phyloP scores from a whole-genome alignment of 2,888 invertebrate species.

The Mimachlamys varia region DNA sequence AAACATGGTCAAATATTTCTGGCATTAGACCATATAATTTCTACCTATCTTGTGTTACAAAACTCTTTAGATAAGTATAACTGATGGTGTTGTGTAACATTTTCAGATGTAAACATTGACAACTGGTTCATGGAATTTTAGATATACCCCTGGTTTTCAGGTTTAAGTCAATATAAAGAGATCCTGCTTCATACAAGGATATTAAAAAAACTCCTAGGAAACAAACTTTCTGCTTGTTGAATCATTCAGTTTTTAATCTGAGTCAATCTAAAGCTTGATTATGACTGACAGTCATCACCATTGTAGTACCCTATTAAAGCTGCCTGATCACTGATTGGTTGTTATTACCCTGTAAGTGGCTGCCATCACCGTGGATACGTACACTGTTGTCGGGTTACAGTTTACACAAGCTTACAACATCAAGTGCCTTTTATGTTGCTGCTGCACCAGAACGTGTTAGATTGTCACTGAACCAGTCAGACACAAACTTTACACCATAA shows the following conservation, averaged over 20 bases:
- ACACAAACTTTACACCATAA: neutral
- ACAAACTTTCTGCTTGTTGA: too few species aligned
- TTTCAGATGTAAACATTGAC: too few species aligned
- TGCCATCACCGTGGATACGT: neutral
- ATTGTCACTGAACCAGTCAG: slow-evolving; percentile 11
- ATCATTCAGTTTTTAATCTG: neutral
- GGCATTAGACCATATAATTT: too few species aligned
- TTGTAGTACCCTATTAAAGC: neutral
- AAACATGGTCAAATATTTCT: too few species aligned
- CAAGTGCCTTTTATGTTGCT: neutral
- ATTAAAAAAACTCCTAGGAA: too few species aligned
- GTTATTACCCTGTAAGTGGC: neutral
- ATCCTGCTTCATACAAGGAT: too few species aligned
- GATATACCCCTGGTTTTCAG: too few species aligned
- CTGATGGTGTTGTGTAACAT: too few species aligned
- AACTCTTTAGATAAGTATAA: too few species aligned
- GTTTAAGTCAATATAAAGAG: too few species aligned
- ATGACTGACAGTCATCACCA: neutral
- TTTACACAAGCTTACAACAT: neutral
- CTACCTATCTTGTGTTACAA: too few species aligned
- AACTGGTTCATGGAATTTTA: too few species aligned
- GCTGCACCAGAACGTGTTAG: neutral
- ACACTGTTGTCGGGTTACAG: neutral
- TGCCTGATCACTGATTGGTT: neutral
- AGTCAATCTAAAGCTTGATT: neutral